phyloP scores from a whole-genome alignment of 1,140 invertebrate genomes.

The Heliothis virescens region DNA sequence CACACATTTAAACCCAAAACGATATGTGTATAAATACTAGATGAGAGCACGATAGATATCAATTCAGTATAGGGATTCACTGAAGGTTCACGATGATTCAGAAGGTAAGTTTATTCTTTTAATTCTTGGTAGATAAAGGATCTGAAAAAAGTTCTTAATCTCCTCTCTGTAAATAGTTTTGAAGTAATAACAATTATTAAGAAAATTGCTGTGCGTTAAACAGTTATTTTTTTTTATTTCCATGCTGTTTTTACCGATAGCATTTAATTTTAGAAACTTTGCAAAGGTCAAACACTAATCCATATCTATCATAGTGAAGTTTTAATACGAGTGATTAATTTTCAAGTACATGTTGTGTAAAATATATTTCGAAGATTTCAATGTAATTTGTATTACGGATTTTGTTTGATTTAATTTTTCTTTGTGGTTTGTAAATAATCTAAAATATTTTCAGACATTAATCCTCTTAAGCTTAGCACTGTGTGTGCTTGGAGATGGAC shows the following conservation, averaged over 20 bases:
- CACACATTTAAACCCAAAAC: conserved; percentile 51
- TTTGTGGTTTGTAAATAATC: background rate
- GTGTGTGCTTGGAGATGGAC: conserved; percentile 61
- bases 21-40: conserved; percentile 61
- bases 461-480: conserved; percentile 56
- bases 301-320: background rate
- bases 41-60: conserved; percentile 50
- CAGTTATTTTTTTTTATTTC: background rate
- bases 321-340: background rate
- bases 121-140: background rate
- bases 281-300: conserved; percentile 5
- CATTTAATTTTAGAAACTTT: background rate
- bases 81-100: conserved; percentile 62
- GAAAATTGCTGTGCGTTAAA: background rate
- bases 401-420: background rate
- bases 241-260: background rate
- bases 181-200: no score
- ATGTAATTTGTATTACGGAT: background rate
- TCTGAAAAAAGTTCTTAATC: background rate
- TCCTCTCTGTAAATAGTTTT: no score
- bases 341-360: background rate
- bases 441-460: conserved; percentile 37
- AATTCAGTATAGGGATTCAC: conserved; percentile 47
- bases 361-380: no score
- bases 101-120: conserved; percentile 62